Evolutionary conservation across 2,797 vertebrate genomes (phyloP).

Genomic region (Nannoperca australis): DNA sequence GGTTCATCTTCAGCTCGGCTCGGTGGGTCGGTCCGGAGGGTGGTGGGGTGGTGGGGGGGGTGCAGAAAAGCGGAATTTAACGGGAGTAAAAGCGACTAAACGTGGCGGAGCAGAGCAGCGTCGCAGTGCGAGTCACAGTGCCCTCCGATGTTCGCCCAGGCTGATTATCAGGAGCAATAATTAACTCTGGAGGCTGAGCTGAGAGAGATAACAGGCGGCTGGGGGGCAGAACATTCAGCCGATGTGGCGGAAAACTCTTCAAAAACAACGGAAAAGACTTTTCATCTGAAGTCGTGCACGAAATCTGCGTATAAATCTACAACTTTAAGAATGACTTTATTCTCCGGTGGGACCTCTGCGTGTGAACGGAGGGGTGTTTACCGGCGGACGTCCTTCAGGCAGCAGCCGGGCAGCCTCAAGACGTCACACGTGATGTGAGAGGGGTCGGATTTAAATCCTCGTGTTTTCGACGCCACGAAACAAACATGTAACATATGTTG

Average conservation of each 20-base stretch:
- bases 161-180: neutral
- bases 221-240: neutral
- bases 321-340: accelerated
- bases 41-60: neutral
- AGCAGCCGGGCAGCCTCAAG: conserved; percentile 28
- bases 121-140: neutral
- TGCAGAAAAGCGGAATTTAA: neutral
- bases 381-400: conserved; percentile 19
- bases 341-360: neutral
- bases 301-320: neutral
- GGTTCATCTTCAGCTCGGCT: conserved; percentile 71
- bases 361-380: neutral
- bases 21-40: neutral
- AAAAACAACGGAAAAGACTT: neutral
- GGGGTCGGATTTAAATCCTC: too few relatives aligned
- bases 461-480: too few relatives aligned
- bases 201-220: too few relatives aligned
- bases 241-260: neutral
- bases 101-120: too few relatives aligned
- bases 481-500: too few relatives aligned
- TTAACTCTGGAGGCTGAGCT: neutral
- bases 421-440: neutral
- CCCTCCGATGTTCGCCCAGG: neutral
- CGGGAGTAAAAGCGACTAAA: accelerated
- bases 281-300: neutral